Evolutionary conservation across 2,888 invertebrate species (phyloP), one percentile per base, ranked within the genome.

Genomic region (Odontocolon sp.): DNA sequence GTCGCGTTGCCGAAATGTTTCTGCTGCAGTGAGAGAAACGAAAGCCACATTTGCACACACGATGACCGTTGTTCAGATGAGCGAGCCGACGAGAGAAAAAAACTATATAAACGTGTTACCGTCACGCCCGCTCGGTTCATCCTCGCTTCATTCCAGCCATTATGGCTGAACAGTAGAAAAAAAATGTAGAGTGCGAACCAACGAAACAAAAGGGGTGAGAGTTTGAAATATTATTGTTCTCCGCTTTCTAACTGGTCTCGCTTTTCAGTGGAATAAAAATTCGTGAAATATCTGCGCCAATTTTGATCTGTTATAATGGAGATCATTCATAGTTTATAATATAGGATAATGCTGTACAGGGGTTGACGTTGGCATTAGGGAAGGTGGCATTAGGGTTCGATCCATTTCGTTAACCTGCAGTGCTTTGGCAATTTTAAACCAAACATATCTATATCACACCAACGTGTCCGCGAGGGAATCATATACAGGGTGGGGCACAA

Each of bases 341-440:
- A 6, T 47, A 33, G 11, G 26, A 18, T 9, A 16, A 26, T 56
- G 31, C 57, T 70, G 45, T 64, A 66, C 21, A 31, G 63, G 75
- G 70, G 50, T 50, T 70, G 70, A 70, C 75, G 64, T 75, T 75
- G 75, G n/a, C n/a, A n/a, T n/a, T n/a, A 75, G 70, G 70, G 75
- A 75, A 31, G 59, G 75, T 59, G 75, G 66, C 75, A 70, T 75
- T 75, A 75, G 52, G 66, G 18, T 36, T 36, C 70, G 70, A 66
- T 70, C 70, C 75, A 59, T 70, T 70, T 57, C 40, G 45, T 69
- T 59, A 70, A 59, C 70, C 52, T 33, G 23, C 59, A 70, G 75
- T 66, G 66, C 75, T 75, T 70, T 75, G 75, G 70, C 70, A 75
- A 66, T 54, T 75, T 70, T 70, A 75, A 75, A 75, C 75, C 75